These are phyloP conservation scores for Chaetodon trifasciatus DNA, from an alignment of 2,797 vertebrate species.

Conservation along the genomic window DNA sequence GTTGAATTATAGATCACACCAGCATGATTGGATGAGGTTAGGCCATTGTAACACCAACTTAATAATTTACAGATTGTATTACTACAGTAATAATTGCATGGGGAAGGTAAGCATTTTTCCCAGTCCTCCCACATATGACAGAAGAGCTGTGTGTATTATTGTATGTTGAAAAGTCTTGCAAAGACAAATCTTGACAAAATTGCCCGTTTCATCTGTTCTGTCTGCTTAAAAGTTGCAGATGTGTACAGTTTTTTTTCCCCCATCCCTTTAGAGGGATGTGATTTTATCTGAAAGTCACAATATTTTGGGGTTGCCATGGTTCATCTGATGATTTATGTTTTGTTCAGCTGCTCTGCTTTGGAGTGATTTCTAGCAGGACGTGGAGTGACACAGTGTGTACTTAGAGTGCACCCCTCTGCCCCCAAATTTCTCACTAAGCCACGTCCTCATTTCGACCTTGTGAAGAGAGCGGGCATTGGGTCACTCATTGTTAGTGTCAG, in stretches of 20 bases:
- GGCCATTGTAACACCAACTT: constrained; percentile 81
- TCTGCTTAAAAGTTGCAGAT: constrained; percentile 28
- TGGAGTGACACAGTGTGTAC: constrained; percentile 27
- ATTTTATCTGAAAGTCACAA: constrained; percentile 32
- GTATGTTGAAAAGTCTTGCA: constrained; percentile 16
- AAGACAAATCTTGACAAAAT: constrained; percentile 13
- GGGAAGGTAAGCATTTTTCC: constrained; percentile 63
- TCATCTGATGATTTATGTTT: constrained; percentile 33
- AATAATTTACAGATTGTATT: constrained; percentile 87
- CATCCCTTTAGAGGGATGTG: constrained; percentile 11
- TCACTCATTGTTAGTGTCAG: constrained; percentile 39
- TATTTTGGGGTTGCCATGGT: constrained; percentile 34
- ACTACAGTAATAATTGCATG: constrained; percentile 80
- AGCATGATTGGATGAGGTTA: constrained; percentile 85
- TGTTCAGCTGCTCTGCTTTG: constrained; percentile 7
- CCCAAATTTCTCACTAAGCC: constrained; percentile 22
- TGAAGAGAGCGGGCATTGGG: constrained; percentile 32
- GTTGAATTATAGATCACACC: constrained; percentile 86
- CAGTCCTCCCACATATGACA: constrained; percentile 34
- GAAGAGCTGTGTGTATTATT: constrained; percentile 13
- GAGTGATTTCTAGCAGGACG: constrained; percentile 7
- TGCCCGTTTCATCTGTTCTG: not conserved
- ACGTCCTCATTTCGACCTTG: constrained; percentile 53
- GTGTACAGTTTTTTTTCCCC: not conserved
- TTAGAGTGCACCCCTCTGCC: constrained; percentile 23